Evolutionary conservation across 2,113 vertebrate species (phyloP), one percentile per base, ranked within the genome.

Genomic region (Mixornis gularis): DNA sequence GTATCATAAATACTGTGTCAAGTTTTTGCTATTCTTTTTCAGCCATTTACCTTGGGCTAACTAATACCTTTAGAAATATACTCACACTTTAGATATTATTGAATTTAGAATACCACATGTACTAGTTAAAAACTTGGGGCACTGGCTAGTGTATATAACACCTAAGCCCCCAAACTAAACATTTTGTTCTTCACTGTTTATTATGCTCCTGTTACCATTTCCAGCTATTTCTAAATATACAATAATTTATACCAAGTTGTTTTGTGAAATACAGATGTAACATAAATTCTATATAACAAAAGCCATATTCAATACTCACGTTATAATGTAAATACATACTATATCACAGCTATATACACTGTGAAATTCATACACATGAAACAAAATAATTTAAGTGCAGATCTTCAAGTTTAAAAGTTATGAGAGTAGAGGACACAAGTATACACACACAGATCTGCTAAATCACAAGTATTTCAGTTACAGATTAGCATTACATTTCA

Each of bases 401-500:
- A 64, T 83, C 36, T 72, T 65, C 41, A 63, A 38, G 25, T 65
- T 82, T 69, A 72, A 60, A 84, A 63, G 26, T 69, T 76, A 79
- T 25, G 34, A 74, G 83, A 86, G n/a, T 36, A 73, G 49, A 36
- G 59, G 29, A 46, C 62, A 64, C 11, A 32, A 72, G 30, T 12
- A 65, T 58, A 72, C 40, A 74, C 29, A 80, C 32, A 66, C 8
- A 90, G 43, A 80, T n/a, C 69, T 78, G 83, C 68, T 87, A 88
- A 90, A 94, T 85, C 68, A 89, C 46, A 84, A 79, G 34, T 66
- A 86, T 86, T 90, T 90, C 65, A 85, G n/a, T 60, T 59, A 73
- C 44, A 86, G 66, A 76, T 66, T 62, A 49, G 63, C 51, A 72
- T 84, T 83, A 51, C 15, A 34, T 92, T 89, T 87, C 76, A 93